These are phyloP conservation scores for Leucoraja ocellata DNA, from an alignment of 2,797 vertebrate species.

Conservation along the genomic window DNA sequence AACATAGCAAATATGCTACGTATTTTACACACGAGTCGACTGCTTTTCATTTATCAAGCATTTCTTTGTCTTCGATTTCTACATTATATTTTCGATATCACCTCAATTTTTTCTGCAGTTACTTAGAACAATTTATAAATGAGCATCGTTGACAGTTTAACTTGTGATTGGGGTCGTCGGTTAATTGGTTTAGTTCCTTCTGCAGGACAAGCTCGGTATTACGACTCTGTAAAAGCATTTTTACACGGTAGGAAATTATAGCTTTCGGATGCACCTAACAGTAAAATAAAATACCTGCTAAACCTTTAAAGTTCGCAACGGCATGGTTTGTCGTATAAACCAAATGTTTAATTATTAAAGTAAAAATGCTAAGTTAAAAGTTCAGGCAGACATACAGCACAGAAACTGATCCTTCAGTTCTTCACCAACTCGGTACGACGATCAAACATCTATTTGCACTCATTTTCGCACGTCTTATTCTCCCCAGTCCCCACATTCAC, in stretches of 20 bases:
- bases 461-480: too few relatives aligned
- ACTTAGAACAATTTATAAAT: background rate
- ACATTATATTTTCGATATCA: background rate
- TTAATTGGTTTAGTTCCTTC: background rate
- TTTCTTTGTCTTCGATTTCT: background rate
- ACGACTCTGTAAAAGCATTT: background rate
- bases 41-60: background rate
- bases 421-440: too few relatives aligned
- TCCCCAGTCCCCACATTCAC: too few relatives aligned
- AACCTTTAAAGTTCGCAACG: background rate
- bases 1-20: background rate
- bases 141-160: background rate
- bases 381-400: background rate
- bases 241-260: background rate
- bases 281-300: too few relatives aligned
- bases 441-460: too few relatives aligned
- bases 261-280: too few relatives aligned
- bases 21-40: background rate
- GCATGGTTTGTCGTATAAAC: background rate
- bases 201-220: background rate
- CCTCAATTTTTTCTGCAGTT: background rate
- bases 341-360: conserved; percentile 12
- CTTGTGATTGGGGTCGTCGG: background rate
- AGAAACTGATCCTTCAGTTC: too few relatives aligned
- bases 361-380: background rate